Base-by-base conservation (phyloP, 2,113 vertebrate genomes). In the Hassar affinis region DNA sequence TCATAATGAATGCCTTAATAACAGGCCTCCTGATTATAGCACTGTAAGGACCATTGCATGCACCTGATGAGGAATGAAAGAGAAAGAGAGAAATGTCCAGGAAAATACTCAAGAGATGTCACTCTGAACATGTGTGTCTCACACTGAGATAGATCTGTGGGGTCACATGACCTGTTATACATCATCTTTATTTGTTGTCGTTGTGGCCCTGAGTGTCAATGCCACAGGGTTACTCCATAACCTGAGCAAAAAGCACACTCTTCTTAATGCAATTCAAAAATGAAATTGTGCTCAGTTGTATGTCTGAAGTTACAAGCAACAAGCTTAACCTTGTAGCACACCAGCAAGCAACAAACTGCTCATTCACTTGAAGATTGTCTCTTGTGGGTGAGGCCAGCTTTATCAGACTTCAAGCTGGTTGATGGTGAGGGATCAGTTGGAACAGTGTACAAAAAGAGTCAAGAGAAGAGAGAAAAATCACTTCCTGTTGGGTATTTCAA, bases 171-270 rank as follows among this genome's bases (percentile, higher is more conserved):
- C 66, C 30, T 74, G 57, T 59, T 57, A 69, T 0, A 14, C 8
- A 85, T 83, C 51, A 81, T 76, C 33, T 79, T 81, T 81, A 84
- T 81, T 79, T 83, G 85, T 78, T 51, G 57, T 83, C 59, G 59
- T 68, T 59, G 79, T 75, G 76, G 68, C 80, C 74, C 47, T 69
- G 45, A 47, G 72, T 62, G 38, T 79, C 57, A 62, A 20, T 79
- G 77, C 7, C 38, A 47, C 52, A 71, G 52, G 71, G 76, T 71
- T 15, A 54, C 45, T n/a, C 30, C 45, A 6, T 78, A 62, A 45
- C 14, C 0, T 30, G 2, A 64, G 20, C 9, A 9, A 62, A 22
- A 47, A 76, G 27, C 7, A 1, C 9, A 9, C 7, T 18, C 17
- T 38, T 66, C 6, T 35, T 11, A 42, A 68, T 8, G 15, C 30